Evolutionary conservation across 1,140 invertebrate species (phyloP), one percentile per base, ranked within the genome.

Genomic region (Drosophila hydei): DNA sequence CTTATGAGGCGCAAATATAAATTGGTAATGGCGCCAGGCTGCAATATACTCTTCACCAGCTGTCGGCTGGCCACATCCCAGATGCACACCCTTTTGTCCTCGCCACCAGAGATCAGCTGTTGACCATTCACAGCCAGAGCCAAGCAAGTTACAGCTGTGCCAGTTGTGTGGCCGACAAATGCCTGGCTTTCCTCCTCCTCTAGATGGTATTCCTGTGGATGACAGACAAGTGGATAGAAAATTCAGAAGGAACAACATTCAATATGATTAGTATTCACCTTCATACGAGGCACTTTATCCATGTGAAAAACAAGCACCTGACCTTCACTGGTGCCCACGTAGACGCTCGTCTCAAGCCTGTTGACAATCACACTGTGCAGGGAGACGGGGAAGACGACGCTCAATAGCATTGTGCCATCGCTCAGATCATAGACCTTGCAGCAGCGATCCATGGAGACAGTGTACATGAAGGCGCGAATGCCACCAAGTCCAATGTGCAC

Each of bases 51-150:
- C 69, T 94, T 93, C 9, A 96, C 91, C 52, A 95, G 94, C 78
- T 97, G 95, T 43, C 93, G 92, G 87, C 95, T 97, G 27, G 85
- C 83, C 33, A 97, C 94, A 75, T 98, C 94, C 97, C 97, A 98
- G 19, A 97, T 78, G 72, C 95, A 94, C 1, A 97, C 94, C 61
- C 92, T 93, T 21, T 93, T 93, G 92, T 97, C 96, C 63, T 94
- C 92, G 0, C 95, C 95, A 0, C 95, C 97, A 0, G 96, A 97
- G 5, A 96, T 90, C 9, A 98, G 90, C 9, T 93, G 93, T 6
- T 92, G 92, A 6, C 95, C 95, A 91, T 96, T 95, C 11, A 94
- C 71, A 14, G 96, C 96, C 11, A 96, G 91, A 16, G 95, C 94
- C 45, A 98, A 87, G 85, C 94, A 94, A 1, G 93, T 95, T 1